Conservation (phyloP, 2,888 invertebrate genomes). For the Melitaea athalia region DNA sequence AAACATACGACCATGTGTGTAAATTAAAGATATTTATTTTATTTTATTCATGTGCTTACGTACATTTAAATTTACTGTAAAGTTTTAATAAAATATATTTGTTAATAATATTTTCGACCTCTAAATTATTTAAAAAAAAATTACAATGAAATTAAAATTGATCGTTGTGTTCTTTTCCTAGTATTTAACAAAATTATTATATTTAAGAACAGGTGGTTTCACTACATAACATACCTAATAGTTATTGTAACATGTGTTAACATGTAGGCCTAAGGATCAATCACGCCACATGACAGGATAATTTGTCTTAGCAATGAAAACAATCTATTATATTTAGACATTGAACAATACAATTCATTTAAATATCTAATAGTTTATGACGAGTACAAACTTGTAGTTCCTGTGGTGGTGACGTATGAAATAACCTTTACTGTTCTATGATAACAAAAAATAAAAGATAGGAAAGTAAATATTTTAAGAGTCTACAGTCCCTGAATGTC, state of each 20-base stretch:
- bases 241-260: constrained; percentile 19
- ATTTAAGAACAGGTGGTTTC: constrained; percentile 12
- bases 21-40: no score
- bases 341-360: constrained; percentile 15
- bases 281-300: constrained; percentile 28
- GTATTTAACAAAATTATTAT: not conserved
- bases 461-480: no score
- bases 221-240: constrained; percentile 17
- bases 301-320: constrained; percentile 31
- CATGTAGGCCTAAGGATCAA: constrained; percentile 29
- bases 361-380: not conserved
- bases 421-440: not conserved
- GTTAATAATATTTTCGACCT: not conserved
- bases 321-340: constrained; percentile 32
- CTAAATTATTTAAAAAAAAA: not conserved
- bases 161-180: constrained; percentile 2
- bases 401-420: not conserved
- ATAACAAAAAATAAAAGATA: no score
- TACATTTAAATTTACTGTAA: no score
- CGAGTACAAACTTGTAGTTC: not conserved
- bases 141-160: not conserved
- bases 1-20: no score
- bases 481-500: no score
- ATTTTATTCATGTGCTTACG: no score
- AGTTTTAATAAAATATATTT: no score